Base-by-base conservation (phyloP, 2,113 vertebrate genomes). In the Calonectris borealis region DNA sequence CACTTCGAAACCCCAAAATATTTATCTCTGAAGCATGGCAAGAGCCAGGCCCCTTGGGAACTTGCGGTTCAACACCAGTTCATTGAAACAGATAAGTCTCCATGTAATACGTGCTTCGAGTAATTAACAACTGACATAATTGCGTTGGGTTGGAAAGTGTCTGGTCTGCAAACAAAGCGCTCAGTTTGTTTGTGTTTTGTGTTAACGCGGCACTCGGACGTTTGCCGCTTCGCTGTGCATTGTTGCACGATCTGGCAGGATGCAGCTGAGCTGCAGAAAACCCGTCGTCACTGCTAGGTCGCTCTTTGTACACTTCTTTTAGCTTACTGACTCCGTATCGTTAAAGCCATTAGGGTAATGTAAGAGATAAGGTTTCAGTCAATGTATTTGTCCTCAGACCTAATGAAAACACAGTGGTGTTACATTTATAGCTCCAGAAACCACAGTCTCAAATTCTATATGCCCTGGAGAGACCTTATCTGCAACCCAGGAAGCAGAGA, bases 371-470 rank as follows among this genome's bases (percentile, higher is more conserved):
- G 69, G 78, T 95, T 96, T 95, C 93, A 77, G 34, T 44, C 69
- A 57, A 75, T 0, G 0, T 17, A 49, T 93, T 93, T 91, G 81
- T 96, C 91, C 86, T 79, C 77, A 85, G 91, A 78, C 48, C 89
- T 96, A 91, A 96, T 94, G 91, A 96, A 96, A 96, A 95, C 65
- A 96, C 77, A 25, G 57, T 7, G 70, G 91, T 46, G 93, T 78
- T 82, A 91, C 57, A 52, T 89, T 94, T 70, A 91, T n/a, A 96
- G 93, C 78, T 84, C 61, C 81, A 96, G 87, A 89, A 93, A 96
- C 87, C 81, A 25, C 86, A 68, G 84, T 44, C 70, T 91, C 82
- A 20, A 89, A 83, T 94, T 93, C 87, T 80, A 7, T 66, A 55
- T 48, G 52, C 95, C 91, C 88, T 77, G 49, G 91, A 91, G 93